Conservation (phyloP, 2,888 invertebrate species). For the Cyaniris semiargus region DNA sequence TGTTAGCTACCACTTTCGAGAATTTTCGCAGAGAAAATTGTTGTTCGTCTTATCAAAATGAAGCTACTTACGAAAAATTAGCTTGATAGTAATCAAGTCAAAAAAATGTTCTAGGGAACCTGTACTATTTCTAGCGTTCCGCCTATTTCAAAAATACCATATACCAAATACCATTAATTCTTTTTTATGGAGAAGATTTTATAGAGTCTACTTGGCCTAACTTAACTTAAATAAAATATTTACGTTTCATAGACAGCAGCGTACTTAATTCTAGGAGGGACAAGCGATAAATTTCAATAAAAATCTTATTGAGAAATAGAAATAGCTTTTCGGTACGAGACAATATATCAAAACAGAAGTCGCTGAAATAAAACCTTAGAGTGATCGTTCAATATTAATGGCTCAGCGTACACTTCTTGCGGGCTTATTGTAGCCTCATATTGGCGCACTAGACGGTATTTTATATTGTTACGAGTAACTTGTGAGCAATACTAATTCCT, state of each 20-base stretch:
- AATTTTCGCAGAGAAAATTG: too few relatives aligned
- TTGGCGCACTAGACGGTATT: slow-evolving; percentile 4
- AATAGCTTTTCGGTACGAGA: not conserved
- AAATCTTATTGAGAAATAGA: slow-evolving; percentile 9
- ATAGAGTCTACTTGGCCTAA: not conserved
- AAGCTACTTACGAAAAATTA: too few relatives aligned
- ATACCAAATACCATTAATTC: too few relatives aligned
- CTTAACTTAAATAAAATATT: not conserved
- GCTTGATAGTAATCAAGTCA: too few relatives aligned
- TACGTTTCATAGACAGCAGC: not conserved
- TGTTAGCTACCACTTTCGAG: too few relatives aligned
- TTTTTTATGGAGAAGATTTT: too few relatives aligned
- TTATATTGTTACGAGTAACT: not conserved
- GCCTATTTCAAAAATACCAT: too few relatives aligned
- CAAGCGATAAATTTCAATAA: slow-evolving; percentile 11
- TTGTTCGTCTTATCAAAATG: too few relatives aligned
- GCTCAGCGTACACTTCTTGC: not conserved
- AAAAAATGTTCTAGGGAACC: too few relatives aligned
- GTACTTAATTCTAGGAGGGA: not conserved
- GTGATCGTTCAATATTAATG: slow-evolving; percentile 21
- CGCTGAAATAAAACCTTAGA: slow-evolving; percentile 12
- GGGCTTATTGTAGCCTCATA: not conserved
- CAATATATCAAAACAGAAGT: slow-evolving; percentile 18
- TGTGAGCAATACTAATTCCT: not conserved
- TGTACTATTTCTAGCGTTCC: too few relatives aligned